These are phyloP conservation scores for Apodemia mormo DNA, from an alignment of 2,888 invertebrate species.

Conservation along the genomic window DNA sequence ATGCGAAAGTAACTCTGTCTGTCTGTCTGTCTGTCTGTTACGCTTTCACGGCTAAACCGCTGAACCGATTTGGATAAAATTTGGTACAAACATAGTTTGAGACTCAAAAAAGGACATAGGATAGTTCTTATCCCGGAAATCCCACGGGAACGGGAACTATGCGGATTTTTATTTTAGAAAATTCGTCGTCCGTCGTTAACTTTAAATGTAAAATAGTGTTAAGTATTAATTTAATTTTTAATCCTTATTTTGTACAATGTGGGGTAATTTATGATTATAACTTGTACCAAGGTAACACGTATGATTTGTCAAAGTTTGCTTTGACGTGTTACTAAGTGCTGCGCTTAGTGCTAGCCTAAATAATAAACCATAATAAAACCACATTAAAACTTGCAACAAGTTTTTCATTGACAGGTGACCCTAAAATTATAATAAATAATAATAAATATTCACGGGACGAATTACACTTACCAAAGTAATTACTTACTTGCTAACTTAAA, in stretches of 20 bases:
- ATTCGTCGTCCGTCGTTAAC: background rate
- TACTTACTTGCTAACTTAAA: too few relatives aligned
- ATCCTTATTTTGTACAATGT: slow-evolving; percentile 3
- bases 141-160: too few relatives aligned
- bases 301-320: slow-evolving; percentile 11
- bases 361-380: background rate
- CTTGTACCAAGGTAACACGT: background rate
- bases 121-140: too few relatives aligned
- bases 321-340: slow-evolving; percentile 7
- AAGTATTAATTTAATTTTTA: background rate
- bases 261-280: slow-evolving; percentile 5
- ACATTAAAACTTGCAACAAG: background rate
- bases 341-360: background rate
- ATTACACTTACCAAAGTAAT: too few relatives aligned
- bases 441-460: background rate
- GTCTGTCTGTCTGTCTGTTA: too few relatives aligned
- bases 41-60: too few relatives aligned
- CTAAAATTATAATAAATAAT: background rate
- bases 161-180: too few relatives aligned
- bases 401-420: background rate
- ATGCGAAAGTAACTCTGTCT: too few relatives aligned
- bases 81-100: too few relatives aligned
- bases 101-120: too few relatives aligned
- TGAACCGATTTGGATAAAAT: too few relatives aligned
- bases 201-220: slow-evolving; percentile 1